Base-by-base conservation (phyloP, 2,113 vertebrate genomes). In the Burhinus oedicnemus region DNA sequence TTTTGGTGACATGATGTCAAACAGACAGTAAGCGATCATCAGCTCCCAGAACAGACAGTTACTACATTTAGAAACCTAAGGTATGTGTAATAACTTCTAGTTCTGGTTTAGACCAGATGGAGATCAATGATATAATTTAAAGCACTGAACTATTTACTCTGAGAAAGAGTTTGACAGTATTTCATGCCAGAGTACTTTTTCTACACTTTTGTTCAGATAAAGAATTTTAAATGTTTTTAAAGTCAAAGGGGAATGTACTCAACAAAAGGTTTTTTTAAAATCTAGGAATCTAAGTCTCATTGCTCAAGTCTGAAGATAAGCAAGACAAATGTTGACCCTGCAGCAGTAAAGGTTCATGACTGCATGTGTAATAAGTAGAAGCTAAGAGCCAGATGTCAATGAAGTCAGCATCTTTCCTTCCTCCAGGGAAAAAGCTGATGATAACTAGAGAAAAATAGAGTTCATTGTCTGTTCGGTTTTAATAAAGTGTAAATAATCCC, bases 291-390 rank as follows among this genome's bases (percentile, higher is more conserved):
- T 74, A 72, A 74, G 60, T 72, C 25, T 79, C 30, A 29, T 71
- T 87, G 42, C 65, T 84, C 26, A 51, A 4, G 80, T 62, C 38
- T 25, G 60, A 93, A 74, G 54, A 93, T 68, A 90, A 97, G 87
- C 49, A 88, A 90, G 82, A 86, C 40, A 87, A 97, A 90, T 71
- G 54, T 54, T 75, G 86, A 78, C 74, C 84, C 62, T 74, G 79
- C 38, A 90, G 88, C 79, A 83, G 60, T 70, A 55, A 72, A 93
- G 32, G 85, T 77, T 92, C 64, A 55, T 49, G 49, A 60, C 52
- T 90, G 70, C 75, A 65, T 23, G 75, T 87, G 65, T 34, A 95
- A 72, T 76, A 95, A 93, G 83, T 29, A 47, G 88, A 91, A 96
- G 66, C 34, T 72, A 32, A 40, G 64, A 93, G 77, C 34, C 68